These are phyloP conservation scores for Clepsis dumicolana DNA, from an alignment of 2,888 invertebrate species.

Conservation along the genomic window DNA sequence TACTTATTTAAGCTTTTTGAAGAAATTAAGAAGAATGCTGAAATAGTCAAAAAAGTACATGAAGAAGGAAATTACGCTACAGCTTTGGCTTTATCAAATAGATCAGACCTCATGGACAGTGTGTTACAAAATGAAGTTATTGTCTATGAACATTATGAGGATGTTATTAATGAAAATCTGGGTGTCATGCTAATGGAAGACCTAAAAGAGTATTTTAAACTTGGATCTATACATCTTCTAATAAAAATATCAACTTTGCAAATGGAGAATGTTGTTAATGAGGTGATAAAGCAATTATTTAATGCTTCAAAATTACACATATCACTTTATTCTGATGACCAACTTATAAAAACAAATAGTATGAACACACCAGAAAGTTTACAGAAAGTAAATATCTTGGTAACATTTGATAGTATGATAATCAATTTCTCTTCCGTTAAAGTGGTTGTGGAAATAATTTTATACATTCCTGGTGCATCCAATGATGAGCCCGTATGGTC, in stretches of 20 bases:
- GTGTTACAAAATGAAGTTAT: conserved; percentile 56
- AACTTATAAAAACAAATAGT: conserved; percentile 63
- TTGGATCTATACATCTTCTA: conserved; percentile 58
- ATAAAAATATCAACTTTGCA: conserved; percentile 56
- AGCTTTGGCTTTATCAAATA: conserved; percentile 68
- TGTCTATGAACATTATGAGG: conserved; percentile 67
- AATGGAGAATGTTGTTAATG: conserved; percentile 57
- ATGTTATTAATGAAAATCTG: conserved; percentile 57
- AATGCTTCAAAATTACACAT: conserved; percentile 64
- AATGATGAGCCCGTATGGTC: conserved; percentile 64
- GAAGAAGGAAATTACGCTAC: conserved; percentile 67
- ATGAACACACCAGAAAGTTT: conserved; percentile 60
- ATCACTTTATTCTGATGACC: conserved; percentile 55
- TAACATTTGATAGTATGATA: conserved; percentile 57
- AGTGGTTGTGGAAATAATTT: conserved; percentile 62
- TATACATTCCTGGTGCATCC: conserved; percentile 65
- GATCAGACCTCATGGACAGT: conserved; percentile 67
- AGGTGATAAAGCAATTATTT: conserved; percentile 58
- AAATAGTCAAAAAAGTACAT: conserved; percentile 56
- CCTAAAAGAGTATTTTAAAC: conserved; percentile 62
- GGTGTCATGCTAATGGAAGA: conserved; percentile 62
- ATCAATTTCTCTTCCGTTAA: conserved; percentile 52
- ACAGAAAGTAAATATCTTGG: conserved; percentile 58
- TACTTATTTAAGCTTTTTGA: conserved; percentile 62
- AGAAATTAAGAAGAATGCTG: conserved; percentile 62